These are phyloP conservation scores for Eulemur macaco DNA, from an alignment of 2,113 vertebrate genomes.

Conservation along the genomic window DNA sequence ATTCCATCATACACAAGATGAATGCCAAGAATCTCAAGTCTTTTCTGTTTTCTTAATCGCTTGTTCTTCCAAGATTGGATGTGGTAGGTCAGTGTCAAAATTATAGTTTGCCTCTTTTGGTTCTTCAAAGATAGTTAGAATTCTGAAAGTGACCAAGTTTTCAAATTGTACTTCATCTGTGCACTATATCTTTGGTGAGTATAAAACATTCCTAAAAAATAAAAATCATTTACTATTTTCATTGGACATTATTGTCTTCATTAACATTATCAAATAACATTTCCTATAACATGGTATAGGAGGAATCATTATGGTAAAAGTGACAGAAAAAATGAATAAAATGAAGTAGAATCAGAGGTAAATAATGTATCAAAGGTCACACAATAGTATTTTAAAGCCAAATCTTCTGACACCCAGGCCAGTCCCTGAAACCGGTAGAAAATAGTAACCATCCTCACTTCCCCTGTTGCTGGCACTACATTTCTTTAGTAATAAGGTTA, in stretches of 20 bases:
- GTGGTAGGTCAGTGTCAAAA: not conserved
- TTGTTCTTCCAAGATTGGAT: not conserved
- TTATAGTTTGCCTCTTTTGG: not conserved
- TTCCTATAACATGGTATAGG: not conserved
- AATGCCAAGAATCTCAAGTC: not conserved
- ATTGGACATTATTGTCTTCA: not conserved
- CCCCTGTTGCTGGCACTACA: accelerated
- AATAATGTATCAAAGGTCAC: not conserved
- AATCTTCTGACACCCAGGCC: accelerated
- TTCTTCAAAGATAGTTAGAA: not conserved
- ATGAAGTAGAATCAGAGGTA: not conserved
- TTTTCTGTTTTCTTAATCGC: not conserved
- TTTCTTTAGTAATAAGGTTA: not conserved
- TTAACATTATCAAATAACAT: not conserved
- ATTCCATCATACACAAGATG: not conserved
- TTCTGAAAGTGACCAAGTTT: not conserved
- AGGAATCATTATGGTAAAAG: not conserved
- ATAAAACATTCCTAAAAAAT: not conserved
- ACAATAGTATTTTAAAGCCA: not conserved
- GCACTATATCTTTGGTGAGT: not conserved
- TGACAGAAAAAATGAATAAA: not conserved
- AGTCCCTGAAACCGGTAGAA: not conserved
- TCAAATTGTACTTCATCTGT: not conserved
- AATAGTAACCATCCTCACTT: not conserved
- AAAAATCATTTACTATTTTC: not conserved